Conservation (phyloP, 1,140 invertebrate species). For the Acyrthosiphon pisum region DNA sequence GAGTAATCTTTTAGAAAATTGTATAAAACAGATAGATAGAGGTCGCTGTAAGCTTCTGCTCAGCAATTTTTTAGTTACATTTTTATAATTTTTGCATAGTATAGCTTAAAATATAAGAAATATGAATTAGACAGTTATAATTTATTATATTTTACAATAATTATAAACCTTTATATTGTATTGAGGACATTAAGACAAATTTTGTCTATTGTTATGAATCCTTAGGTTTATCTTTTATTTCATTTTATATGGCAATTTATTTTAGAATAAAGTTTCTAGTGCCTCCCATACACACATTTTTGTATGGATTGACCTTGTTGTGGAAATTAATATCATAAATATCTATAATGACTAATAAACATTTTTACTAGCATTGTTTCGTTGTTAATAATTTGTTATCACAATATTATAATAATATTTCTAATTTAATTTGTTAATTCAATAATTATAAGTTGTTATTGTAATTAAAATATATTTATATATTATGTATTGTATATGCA, state of each 20-base stretch:
- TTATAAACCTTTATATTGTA: not conserved
- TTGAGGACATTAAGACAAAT: not conserved
- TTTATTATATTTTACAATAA: not conserved
- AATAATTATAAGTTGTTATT: not conserved
- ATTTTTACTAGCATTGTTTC: not conserved
- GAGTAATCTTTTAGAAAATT: not conserved
- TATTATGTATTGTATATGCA: not conserved
- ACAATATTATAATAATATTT: not conserved
- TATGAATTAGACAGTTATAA: not conserved
- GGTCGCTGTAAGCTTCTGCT: not conserved
- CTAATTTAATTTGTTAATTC: not conserved
- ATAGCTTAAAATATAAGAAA: not conserved
- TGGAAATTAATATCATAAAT: not conserved
- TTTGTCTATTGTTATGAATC: not conserved
- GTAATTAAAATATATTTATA: not conserved
- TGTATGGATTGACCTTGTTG: not conserved
- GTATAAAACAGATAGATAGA: not conserved
- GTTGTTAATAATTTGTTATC: not conserved
- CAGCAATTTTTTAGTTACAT: not conserved
- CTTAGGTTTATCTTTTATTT: not conserved
- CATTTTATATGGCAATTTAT: not conserved
- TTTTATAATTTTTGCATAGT: not conserved
- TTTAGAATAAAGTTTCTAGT: not conserved
- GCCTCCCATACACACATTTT: not conserved
- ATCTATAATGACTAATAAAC: not conserved